Conservation (phyloP, 1,140 invertebrate species). For the Wiebesia pumilae region DNA sequence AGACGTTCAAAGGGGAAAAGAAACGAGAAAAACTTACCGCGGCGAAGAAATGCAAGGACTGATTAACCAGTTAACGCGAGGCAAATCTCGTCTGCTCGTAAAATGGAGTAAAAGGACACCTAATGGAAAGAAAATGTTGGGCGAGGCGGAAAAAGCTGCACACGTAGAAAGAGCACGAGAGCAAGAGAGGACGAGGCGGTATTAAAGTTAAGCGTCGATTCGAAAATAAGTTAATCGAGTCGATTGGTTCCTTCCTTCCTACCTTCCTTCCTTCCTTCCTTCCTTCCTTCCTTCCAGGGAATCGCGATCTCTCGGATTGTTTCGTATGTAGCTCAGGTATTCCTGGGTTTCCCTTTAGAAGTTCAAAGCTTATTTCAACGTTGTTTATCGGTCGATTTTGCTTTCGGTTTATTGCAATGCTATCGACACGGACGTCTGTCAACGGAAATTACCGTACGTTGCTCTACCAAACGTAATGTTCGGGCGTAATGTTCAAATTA, state of each 20-base stretch:
- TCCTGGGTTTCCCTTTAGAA: neutral
- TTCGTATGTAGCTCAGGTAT: neutral
- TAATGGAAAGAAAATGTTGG: neutral
- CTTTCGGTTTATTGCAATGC: neutral
- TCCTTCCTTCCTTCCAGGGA: neutral
- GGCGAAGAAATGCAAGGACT: neutral
- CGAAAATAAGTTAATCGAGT: slow-evolving; percentile 27
- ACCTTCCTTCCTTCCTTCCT: neutral
- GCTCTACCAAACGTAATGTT: neutral
- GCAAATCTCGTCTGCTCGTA: neutral
- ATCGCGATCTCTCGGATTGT: neutral
- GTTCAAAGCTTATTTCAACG: neutral
- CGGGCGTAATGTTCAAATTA: neutral
- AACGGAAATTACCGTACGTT: neutral
- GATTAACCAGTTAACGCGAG: slow-evolving; percentile 8
- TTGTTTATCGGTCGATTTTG: neutral
- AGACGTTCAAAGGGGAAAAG: neutral
- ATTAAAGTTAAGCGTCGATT: neutral
- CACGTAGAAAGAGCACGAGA: neutral
- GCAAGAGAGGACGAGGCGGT: neutral
- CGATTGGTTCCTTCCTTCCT: neutral
- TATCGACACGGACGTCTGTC: neutral
- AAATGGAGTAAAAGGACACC: neutral
- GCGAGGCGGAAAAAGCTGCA: neutral
- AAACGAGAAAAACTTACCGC: slow-evolving; percentile 43